Percentiles rank a stretch among this genome's conserved stretches.
Conservation (phyloP, 2,797 vertebrate species). For the Periophthalmus magnuspinnatus region DNA sequence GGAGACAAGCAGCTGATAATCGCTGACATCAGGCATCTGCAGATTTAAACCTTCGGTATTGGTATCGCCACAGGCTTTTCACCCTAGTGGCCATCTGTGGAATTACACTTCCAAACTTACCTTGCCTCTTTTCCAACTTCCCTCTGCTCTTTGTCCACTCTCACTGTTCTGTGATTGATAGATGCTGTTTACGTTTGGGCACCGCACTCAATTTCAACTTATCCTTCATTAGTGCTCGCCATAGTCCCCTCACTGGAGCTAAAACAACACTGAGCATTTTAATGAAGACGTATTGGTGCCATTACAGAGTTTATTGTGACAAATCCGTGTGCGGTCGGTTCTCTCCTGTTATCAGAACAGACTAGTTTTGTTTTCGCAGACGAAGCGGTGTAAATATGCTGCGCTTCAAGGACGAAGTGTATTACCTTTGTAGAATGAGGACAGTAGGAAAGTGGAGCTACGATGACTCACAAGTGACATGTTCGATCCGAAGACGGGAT, state of each 20-base stretch:
- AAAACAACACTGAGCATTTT: conserved; percentile 68
- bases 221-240: conserved; percentile 69
- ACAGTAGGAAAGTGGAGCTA: neutral
- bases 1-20: too few relatives aligned
- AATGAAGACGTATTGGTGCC: conserved; percentile 72
- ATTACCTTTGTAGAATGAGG: neutral
- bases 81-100: neutral
- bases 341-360: conserved; percentile 48
- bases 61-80: too few relatives aligned
- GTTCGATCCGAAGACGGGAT: too few relatives aligned
- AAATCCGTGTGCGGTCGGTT: conserved; percentile 56
- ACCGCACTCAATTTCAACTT: conserved; percentile 73
- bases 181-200: conserved; percentile 71
- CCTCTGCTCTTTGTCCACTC: neutral
- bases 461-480: neutral
- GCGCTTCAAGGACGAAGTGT: conserved; percentile 38
- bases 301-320: conserved; percentile 66
- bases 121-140: neutral
- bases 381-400: conserved; percentile 19
- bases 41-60: too few relatives aligned
- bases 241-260: conserved; percentile 63
- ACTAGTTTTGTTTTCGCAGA: conserved; percentile 1
- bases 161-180: conserved; percentile 66
- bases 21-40: too few relatives aligned
- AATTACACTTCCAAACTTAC: neutral